A percentile compares a stretch with the other conserved stretches of the same genome.
Conservation (phyloP, 2,113 vertebrate genomes). For the Emydocephalus ijimae region DNA sequence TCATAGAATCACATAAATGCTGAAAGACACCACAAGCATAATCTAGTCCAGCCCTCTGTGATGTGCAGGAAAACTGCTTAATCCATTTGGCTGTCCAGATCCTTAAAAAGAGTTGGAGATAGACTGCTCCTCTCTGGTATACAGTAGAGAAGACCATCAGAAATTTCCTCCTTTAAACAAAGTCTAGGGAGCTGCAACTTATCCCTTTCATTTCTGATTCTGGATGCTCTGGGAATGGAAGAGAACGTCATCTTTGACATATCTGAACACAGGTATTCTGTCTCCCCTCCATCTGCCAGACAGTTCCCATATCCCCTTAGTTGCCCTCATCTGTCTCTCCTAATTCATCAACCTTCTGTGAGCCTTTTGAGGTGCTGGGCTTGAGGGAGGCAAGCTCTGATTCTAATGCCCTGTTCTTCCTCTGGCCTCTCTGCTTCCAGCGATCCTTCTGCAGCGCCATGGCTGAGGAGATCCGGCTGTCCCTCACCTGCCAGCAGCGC, state of each 20-base stretch:
- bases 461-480: slow-evolving; percentile 94
- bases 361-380: not conserved
- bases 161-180: not conserved
- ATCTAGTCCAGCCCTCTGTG: not conserved
- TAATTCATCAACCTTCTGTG: not conserved
- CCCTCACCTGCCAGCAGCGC: slow-evolving; percentile 93
- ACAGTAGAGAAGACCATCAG: not conserved
- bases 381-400: not conserved
- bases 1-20: not conserved
- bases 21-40: not conserved
- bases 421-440: slow-evolving; percentile 70
- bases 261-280: not conserved
- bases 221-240: not conserved
- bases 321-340: not conserved
- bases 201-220: not conserved
- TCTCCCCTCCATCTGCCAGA: not conserved
- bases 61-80: not conserved
- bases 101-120: not conserved
- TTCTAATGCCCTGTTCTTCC: not conserved
- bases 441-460: slow-evolving; percentile 97
- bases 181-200: not conserved
- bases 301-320: not conserved
- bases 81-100: not conserved
- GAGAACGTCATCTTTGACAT: not conserved
- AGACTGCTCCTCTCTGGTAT: not conserved